These are phyloP conservation scores for Torymus auratus DNA, from an alignment of 2,888 invertebrate species.

Conservation along the genomic window DNA sequence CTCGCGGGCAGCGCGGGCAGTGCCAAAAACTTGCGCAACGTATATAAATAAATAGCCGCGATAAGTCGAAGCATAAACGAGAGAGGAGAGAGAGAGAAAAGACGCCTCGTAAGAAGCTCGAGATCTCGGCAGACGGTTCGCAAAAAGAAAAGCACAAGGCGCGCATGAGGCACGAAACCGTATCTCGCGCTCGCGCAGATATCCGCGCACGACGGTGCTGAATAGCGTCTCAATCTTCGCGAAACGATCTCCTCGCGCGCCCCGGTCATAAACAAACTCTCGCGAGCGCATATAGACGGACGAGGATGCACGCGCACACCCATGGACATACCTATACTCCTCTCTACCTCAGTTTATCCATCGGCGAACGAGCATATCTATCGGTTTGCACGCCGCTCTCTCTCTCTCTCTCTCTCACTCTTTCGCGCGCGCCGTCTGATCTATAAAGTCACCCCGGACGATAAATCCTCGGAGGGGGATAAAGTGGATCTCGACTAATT, in stretches of 20 bases:
- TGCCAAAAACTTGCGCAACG: conserved; percentile 29
- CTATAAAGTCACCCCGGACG: conserved; percentile 71
- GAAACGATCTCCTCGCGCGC: conserved; percentile 61
- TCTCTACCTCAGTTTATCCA: conserved; percentile 1
- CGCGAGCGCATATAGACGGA: conserved; percentile 51
- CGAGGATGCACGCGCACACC: conserved; percentile 18
- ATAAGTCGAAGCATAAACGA: neutral
- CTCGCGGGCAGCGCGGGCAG: neutral
- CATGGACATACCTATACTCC: neutral
- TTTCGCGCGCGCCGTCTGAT: conserved; percentile 62
- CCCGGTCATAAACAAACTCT: conserved; percentile 68
- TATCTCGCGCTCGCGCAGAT: conserved; percentile 33
- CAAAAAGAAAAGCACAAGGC: conserved; percentile 7
- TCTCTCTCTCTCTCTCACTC: neutral
- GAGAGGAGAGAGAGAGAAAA: neutral
- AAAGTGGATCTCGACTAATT: conserved; percentile 76
- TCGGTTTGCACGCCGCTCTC: neutral
- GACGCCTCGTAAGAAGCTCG: conserved; percentile 20
- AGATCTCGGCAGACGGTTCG: neutral
- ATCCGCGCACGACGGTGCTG: conserved; percentile 62
- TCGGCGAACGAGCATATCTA: neutral
- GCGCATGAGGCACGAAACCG: conserved; percentile 24
- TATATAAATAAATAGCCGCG: conserved; percentile 23
- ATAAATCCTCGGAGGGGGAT: conserved; percentile 73
- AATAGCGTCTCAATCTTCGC: conserved; percentile 71